Conservation (phyloP, 35 echinoderm and acorn worm genomes). For the Lytechinus variegatus region DNA sequence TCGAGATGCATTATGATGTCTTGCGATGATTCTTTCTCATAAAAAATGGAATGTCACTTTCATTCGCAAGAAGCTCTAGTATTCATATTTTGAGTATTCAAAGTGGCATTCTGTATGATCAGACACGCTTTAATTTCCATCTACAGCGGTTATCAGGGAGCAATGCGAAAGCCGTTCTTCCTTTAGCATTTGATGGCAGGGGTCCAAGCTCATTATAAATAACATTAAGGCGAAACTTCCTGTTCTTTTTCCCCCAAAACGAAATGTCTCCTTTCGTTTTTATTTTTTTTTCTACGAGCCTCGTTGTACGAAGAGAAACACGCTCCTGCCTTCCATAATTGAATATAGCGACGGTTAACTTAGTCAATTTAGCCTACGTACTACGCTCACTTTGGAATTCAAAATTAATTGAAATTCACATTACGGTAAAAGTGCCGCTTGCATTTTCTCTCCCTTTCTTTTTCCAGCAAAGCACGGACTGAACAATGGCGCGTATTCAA, state of each 20-base stretch:
- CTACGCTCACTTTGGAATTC: constrained; percentile 35
- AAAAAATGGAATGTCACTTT: neutral
- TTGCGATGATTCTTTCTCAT: too few relatives aligned
- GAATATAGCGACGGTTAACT: constrained; percentile 40
- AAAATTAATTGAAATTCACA: constrained; percentile 39
- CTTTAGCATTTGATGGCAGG: neutral
- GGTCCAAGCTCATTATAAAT: neutral
- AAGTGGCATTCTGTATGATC: neutral
- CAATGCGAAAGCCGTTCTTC: neutral
- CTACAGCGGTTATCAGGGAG: neutral
- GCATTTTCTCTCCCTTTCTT: neutral
- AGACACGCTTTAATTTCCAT: neutral
- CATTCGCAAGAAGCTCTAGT: neutral
- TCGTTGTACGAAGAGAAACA: neutral
- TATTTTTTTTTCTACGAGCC: neutral
- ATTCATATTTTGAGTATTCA: neutral
- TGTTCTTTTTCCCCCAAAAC: neutral
- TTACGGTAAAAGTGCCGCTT: constrained; percentile 38
- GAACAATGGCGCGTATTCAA: neutral
- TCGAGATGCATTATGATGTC: too few relatives aligned
- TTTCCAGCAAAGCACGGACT: neutral
- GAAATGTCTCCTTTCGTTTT: neutral
- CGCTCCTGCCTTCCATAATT: constrained; percentile 40
- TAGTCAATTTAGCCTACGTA: constrained; percentile 23
- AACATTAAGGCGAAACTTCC: constrained; percentile 2